phyloP scores from a whole-genome alignment of 1,140 invertebrate species.

The Plutomurus gul region DNA sequence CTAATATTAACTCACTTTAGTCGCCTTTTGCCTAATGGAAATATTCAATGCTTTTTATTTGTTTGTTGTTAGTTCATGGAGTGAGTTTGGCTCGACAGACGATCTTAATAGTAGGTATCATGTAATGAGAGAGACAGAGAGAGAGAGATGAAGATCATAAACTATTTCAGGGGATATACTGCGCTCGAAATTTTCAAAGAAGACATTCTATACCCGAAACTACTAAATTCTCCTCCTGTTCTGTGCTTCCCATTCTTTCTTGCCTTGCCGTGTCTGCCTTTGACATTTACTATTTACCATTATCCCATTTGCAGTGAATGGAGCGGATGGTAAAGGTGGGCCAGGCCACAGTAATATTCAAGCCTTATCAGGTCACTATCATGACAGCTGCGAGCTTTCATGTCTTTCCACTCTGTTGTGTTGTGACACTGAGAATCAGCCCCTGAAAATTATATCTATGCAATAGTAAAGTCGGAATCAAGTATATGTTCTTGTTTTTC shows the following conservation, averaged over 20 bases:
- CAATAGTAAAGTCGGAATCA: neutral
- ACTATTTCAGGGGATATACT: too few relatives aligned
- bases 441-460: neutral
- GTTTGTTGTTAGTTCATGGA: too few relatives aligned
- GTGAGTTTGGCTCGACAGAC: too few relatives aligned
- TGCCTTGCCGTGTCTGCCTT: neutral
- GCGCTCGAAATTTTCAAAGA: too few relatives aligned
- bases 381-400: constrained; percentile 49
- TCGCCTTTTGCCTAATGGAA: neutral
- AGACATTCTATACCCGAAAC: too few relatives aligned
- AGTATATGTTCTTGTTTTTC: neutral
- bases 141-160: too few relatives aligned
- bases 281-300: constrained; percentile 7
- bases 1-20: too few relatives aligned
- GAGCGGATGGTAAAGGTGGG: neutral
- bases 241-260: neutral
- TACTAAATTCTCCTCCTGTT: too few relatives aligned
- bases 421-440: constrained; percentile 9
- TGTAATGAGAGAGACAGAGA: neutral
- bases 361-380: constrained; percentile 53
- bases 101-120: too few relatives aligned
- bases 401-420: constrained; percentile 6
- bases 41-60: neutral
- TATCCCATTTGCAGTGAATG: neutral
- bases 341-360: neutral